phyloP scores from a whole-genome alignment of 2,888 invertebrate genomes.

The Drosophila demipolita region DNA sequence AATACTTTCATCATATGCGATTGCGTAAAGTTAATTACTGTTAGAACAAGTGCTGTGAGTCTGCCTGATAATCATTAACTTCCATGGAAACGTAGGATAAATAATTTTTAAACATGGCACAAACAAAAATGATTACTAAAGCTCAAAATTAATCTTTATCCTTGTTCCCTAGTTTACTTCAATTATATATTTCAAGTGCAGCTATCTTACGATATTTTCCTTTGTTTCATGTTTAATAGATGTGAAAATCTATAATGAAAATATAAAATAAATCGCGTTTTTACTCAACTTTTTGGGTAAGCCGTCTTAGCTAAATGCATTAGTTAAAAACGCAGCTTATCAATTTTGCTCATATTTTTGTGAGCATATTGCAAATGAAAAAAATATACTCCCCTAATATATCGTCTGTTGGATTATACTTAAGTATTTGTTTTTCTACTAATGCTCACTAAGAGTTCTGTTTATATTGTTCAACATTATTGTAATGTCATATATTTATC shows the following conservation, averaged over 20 bases:
- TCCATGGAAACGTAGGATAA: constrained; percentile 12
- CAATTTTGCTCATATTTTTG: background rate
- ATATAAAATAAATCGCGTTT: background rate
- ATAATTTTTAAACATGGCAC: background rate
- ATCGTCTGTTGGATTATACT: background rate
- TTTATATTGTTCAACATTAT: constrained; percentile 10
- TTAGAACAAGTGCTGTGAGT: constrained; percentile 53
- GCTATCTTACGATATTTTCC: background rate
- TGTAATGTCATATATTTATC: background rate
- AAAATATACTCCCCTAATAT: background rate
- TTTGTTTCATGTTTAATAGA: background rate
- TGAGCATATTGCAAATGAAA: background rate
- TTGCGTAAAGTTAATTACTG: constrained; percentile 59
- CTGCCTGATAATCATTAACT: constrained; percentile 21
- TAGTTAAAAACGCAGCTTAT: background rate
- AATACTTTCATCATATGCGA: constrained; percentile 80
- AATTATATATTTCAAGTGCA: background rate
- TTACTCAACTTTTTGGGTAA: constrained; percentile 1
- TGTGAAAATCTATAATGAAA: background rate
- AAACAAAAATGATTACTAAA: background rate
- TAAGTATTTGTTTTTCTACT: background rate
- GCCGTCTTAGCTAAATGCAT: background rate
- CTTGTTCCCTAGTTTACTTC: constrained; percentile 18
- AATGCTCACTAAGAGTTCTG: constrained; percentile 9
- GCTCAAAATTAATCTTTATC: background rate